Evolutionary conservation across 1,140 invertebrate species (phyloP).

Genomic region (Charaxes varanes): DNA sequence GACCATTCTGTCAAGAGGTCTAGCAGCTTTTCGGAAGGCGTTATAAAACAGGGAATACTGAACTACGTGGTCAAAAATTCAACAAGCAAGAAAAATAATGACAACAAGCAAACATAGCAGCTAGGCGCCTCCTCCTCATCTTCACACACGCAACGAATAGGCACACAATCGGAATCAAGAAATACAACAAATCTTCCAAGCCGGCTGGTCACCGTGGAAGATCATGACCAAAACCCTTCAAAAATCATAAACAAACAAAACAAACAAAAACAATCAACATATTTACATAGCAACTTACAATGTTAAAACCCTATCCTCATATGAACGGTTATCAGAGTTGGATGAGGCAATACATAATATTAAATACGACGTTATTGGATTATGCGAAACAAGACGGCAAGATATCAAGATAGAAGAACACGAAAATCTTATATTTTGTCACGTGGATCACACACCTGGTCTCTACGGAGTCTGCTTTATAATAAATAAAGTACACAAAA

Average conservation of each 20-base stretch:
- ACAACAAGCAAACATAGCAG: not conserved
- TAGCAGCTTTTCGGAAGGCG: slow-evolving; percentile 19
- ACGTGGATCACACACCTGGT: slow-evolving; percentile 2
- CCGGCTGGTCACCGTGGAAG: slow-evolving; percentile 19
- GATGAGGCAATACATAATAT: not conserved
- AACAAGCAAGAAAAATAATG: not conserved
- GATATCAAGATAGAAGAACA: slow-evolving; percentile 2
- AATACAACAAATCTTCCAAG: slow-evolving; percentile 12
- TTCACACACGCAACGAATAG: slow-evolving; percentile 2
- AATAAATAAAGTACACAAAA: slow-evolving; percentile 3
- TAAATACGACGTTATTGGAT: slow-evolving; percentile 2
- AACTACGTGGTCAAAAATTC: slow-evolving; percentile 21
- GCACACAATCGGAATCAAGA: no score
- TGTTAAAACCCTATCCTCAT: slow-evolving; percentile 10
- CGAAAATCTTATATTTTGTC: slow-evolving; percentile 1
- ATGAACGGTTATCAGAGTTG: slow-evolving; percentile 6
- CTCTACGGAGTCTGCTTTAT: slow-evolving; percentile 1
- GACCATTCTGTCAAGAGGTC: slow-evolving; percentile 4
- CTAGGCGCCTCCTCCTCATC: not conserved
- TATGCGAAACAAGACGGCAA: not conserved
- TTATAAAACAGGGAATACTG: slow-evolving; percentile 20
- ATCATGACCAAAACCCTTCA: slow-evolving; percentile 16
- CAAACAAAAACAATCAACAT: slow-evolving; percentile 1
- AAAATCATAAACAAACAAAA: not conserved
- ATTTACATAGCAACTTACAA: slow-evolving; percentile 10